Evolutionary conservation across 1,140 invertebrate species (phyloP).

Genomic region (Eriosoma lanigerum): DNA sequence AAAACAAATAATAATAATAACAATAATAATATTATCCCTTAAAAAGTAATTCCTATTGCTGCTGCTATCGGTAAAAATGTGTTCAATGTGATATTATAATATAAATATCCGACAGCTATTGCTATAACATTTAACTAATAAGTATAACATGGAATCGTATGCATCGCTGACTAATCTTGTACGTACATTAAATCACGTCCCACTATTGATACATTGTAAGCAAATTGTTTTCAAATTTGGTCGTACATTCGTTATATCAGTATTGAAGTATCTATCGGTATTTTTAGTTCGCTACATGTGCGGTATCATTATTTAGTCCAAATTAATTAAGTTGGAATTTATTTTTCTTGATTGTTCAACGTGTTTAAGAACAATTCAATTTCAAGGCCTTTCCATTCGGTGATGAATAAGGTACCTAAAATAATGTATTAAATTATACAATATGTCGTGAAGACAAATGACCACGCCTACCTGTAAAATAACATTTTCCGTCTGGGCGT

Average conservation of each 20-base stretch:
- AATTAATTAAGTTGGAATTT: slow-evolving; percentile 33
- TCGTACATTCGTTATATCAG: neutral
- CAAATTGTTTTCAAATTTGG: slow-evolving; percentile 32
- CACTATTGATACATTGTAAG: slow-evolving; percentile 10
- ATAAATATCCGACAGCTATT: no score
- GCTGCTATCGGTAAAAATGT: no score
- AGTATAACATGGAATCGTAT: no score
- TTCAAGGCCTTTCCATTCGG: slow-evolving; percentile 7
- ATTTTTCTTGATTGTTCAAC: slow-evolving; percentile 6
- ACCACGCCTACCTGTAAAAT: slow-evolving; percentile 45
- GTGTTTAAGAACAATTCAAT: slow-evolving; percentile 26
- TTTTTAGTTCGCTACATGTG: neutral
- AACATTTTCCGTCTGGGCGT: slow-evolving; percentile 34
- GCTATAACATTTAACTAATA: no score
- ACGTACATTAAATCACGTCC: slow-evolving; percentile 29
- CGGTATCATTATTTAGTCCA: neutral
- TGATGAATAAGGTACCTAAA: slow-evolving; percentile 23
- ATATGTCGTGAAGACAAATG: slow-evolving; percentile 11
- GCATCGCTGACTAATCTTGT: neutral
- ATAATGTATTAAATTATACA: neutral
- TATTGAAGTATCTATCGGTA: slow-evolving; percentile 18
- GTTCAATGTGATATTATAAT: no score
- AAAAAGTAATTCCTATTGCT: no score
- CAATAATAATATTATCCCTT: no score
- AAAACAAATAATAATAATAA: no score